Base-by-base conservation (phyloP, 2,113 vertebrate genomes). In the Malurus melanocephalus region DNA sequence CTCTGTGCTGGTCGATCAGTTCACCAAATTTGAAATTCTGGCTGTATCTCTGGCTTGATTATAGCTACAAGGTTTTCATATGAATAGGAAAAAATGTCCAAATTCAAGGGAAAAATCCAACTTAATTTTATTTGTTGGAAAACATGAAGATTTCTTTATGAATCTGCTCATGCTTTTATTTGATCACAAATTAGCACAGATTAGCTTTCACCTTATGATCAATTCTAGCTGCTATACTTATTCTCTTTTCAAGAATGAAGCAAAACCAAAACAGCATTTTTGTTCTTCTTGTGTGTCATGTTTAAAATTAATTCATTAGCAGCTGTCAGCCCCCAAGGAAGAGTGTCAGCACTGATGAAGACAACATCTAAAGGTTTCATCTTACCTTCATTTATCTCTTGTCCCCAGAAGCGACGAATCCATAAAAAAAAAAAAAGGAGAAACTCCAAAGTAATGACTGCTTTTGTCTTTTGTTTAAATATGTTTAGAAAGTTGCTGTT, bases 231-330 rank as follows among this genome's bases (percentile, higher is more conserved):
- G 13, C 18, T 79, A 59, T 80, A 48, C 27, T 59, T 77, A 66
- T 40, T 57, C 14, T 80, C 66, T 53, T 86, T 66, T 67, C 46
- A 74, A 73, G 84, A 87, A 64, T 46, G 72, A 91, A 87, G 65
- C 52, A 86, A 78, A 92, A 92, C 18, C 6, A 71, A 76, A 85
- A 2, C 11, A 67, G 2, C 30, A 62, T 86, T 90, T 94, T 94
- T 79, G 46, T 91, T 94, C 59, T 89, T 92, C 52, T 65, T 92
- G 38, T 87, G 45, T 92, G 94, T 96, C 90, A 82, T 86, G 80
- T 94, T 96, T 94, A 96, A 97, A 96, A 95, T 92, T 38, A 96
- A 96, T 94, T 97, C 85, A 94, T 96, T 97, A 97, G 83, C 95
- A 96, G 85, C 92, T 97, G 96, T 93, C 97, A 96, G 89, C 64